Conservation (phyloP, 2,113 vertebrate species). For the Parus major region DNA sequence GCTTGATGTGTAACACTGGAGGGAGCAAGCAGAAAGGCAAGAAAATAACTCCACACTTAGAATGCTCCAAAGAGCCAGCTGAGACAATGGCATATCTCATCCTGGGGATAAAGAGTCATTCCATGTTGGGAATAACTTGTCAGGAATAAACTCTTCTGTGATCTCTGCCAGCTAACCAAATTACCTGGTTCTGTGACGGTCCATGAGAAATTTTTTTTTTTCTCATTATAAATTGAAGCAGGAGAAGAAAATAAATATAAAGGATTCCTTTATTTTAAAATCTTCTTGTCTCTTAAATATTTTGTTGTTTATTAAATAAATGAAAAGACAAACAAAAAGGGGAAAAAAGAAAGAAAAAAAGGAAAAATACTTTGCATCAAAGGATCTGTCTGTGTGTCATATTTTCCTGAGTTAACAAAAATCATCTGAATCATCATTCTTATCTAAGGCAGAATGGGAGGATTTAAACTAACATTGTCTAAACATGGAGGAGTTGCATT, state of each 20-base stretch:
- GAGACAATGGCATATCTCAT: background rate
- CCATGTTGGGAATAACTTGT: background rate
- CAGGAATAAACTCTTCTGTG: background rate
- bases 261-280: background rate
- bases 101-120: background rate
- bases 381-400: background rate
- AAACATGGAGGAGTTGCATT: background rate
- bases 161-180: background rate
- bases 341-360: rapidly evolving
- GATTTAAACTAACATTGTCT: background rate
- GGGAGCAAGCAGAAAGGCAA: background rate
- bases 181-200: background rate
- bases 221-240: background rate
- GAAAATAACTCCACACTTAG: background rate
- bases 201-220: background rate
- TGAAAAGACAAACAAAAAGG: rapidly evolving
- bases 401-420: background rate
- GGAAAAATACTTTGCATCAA: background rate
- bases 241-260: background rate
- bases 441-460: background rate
- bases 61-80: background rate
- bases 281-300: background rate
- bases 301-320: background rate
- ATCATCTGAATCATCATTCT: too few species aligned
- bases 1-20: background rate